A percentile compares a stretch with the other conserved stretches of the same genome.
phyloP scores from a whole-genome alignment of 2,113 vertebrate genomes.

The Cairina moschata region DNA sequence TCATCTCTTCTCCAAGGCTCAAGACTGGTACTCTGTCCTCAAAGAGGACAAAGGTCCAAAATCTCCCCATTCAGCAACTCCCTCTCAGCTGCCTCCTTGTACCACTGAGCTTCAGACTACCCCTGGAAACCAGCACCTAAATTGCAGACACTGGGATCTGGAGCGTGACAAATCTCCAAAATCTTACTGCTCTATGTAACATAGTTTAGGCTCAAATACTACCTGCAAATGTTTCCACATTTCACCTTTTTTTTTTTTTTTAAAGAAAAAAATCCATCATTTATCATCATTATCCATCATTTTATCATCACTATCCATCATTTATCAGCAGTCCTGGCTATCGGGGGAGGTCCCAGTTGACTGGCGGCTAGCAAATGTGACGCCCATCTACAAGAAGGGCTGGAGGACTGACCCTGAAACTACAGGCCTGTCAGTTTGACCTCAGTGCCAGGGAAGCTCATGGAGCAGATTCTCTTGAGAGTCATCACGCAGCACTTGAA shows the following conservation, averaged over 20 bases:
- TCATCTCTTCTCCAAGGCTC: background rate
- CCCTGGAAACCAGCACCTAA: background rate
- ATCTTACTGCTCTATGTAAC: accelerated
- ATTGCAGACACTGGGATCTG: background rate
- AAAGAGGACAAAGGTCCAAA: background rate
- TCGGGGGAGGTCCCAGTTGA: too few species aligned
- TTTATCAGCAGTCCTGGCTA: too few species aligned
- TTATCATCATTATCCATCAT: too few species aligned
- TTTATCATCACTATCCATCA: too few species aligned
- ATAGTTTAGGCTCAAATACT: background rate
- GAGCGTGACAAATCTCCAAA: background rate
- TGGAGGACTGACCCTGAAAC: too few species aligned
- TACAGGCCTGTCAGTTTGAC: too few species aligned
- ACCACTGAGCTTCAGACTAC: background rate
- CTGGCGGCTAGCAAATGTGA: too few species aligned
- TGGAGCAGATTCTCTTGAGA: too few species aligned
- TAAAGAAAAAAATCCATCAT: too few species aligned
- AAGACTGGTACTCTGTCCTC: background rate
- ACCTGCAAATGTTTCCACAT: background rate
- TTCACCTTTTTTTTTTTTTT: background rate
- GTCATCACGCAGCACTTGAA: too few species aligned
- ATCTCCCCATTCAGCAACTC: background rate
- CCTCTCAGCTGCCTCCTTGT: background rate
- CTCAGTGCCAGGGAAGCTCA: too few species aligned
- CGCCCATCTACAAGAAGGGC: too few species aligned